A percentile compares a stretch with the other conserved stretches of the same genome.
phyloP scores from a whole-genome alignment of 92 coral and sea anemone species.

The Bergia puertoricense region DNA sequence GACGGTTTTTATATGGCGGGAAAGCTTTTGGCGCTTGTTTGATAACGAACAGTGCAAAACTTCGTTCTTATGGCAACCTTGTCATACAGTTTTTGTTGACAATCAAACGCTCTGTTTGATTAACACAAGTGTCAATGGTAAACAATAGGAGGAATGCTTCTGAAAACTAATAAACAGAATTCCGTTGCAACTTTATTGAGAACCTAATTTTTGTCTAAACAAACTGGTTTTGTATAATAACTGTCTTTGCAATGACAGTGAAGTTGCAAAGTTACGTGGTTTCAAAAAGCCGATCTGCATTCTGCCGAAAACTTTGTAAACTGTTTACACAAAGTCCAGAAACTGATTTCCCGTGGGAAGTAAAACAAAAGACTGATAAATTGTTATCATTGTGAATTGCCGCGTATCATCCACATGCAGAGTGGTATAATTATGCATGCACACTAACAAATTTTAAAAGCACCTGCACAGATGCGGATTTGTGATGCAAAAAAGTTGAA shows the following conservation, averaged over 20 bases:
- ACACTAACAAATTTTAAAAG: no score
- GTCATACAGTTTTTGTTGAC: conserved; percentile 17
- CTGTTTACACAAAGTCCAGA: background rate
- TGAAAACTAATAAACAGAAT: background rate
- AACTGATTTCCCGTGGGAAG: background rate
- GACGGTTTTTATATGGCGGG: conserved; percentile 33
- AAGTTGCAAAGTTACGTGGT: background rate
- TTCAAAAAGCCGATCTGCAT: background rate
- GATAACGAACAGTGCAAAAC: conserved; percentile 15
- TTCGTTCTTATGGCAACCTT: conserved; percentile 30
- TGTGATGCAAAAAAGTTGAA: no score
- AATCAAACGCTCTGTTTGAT: conserved; percentile 14
- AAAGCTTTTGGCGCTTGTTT: conserved; percentile 17
- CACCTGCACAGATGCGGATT: no score
- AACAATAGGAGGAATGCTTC: conserved; percentile 5
- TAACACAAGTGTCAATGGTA: conserved; percentile 1
- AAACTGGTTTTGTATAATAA: background rate
- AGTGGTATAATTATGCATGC: no score
- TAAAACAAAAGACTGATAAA: background rate
- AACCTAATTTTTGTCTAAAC: background rate
- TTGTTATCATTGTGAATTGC: background rate
- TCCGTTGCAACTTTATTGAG: background rate
- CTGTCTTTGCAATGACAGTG: background rate
- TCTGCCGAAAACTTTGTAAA: background rate
- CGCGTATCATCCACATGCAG: background rate